Base-by-base conservation (phyloP, 64 coral and sea anemone genomes). In the Catalaphyllia jardinei region DNA sequence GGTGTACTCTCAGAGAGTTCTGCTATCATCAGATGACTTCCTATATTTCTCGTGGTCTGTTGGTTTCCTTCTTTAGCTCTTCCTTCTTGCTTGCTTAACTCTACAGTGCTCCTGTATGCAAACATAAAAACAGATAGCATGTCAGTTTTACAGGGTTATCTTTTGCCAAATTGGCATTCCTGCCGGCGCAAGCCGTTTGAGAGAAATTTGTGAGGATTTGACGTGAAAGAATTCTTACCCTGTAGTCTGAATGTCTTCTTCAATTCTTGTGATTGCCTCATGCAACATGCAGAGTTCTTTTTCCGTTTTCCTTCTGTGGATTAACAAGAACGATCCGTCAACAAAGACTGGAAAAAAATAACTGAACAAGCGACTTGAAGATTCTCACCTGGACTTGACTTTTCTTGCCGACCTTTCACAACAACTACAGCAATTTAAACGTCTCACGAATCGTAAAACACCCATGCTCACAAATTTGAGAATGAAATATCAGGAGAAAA, bases 331-430 rank as follows among this genome's bases (percentile, higher is more conserved):
- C 3, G 10, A 28, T 69, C 65, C 0, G n/a, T 31, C 52, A 61
- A 1, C 17, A 55, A 61, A 2, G 61, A 19, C 16, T 8, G 5
- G 10, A 29, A 60, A 80, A 15, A 29, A n/a, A 24, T 24, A 19
- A 31, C 24, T 79, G 8, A 59, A 29, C n/a, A 42, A 46, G 25
- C 29, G 22, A 3, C 22, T 17, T 6, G 16, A 61, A 1, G 29
- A 80, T 80, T 80, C 78, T 80, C 18, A 80, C 78, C 16, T 80
- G 29, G 78, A 80, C 10, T 80, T 80, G 9, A 8, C 10, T 7
- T 12, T 60, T 61, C 55, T n/a, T n/a, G n/a, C n/a, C n/a, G n/a
- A n/a, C n/a, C n/a, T 57, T 61, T 38, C 8, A 4, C 25, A 18
- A 17, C 25, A 80, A 80, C 52, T 25, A 80, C 60, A 80, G 13